phyloP scores from a whole-genome alignment of 2,113 vertebrate genomes.

The Ceratotherium simum region DNA sequence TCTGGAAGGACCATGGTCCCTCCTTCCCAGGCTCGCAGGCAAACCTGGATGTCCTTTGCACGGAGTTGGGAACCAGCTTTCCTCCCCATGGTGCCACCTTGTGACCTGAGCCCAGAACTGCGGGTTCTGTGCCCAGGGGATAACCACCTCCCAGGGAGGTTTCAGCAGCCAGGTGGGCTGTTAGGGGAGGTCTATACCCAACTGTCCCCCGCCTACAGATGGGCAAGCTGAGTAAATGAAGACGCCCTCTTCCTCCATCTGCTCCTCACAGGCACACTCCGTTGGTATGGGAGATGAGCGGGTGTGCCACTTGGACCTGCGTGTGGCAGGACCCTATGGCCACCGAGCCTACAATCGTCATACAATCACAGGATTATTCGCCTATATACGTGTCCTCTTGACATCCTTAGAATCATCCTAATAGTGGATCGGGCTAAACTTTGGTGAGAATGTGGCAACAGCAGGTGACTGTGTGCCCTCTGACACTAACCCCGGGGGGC shows the following conservation, averaged over 20 bases:
- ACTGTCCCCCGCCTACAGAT: not conserved
- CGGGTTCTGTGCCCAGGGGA: not conserved
- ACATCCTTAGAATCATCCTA: not conserved
- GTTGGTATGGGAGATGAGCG: not conserved
- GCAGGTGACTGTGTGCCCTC: not conserved
- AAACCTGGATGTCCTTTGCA: not conserved
- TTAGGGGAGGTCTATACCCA: not conserved
- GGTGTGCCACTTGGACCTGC: fast-evolving
- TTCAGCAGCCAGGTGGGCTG: not conserved
- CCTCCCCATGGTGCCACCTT: conserved; percentile 64
- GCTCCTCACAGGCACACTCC: not conserved
- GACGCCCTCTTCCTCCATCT: not conserved
- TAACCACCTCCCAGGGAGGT: not conserved
- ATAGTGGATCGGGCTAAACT: not conserved
- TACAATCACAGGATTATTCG: fast-evolving
- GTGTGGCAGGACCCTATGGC: not conserved
- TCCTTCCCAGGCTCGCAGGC: not conserved
- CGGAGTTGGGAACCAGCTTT: not conserved
- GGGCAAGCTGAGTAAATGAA: not conserved
- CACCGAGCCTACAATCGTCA: not conserved
- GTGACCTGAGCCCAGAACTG: conserved; percentile 13
- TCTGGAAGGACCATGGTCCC: not conserved
- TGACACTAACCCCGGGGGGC: too few relatives aligned
- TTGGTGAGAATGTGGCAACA: not conserved
- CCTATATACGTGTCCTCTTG: not conserved